Evolutionary conservation across 37 sponge, comb jelly and placozoan genomes (phyloP), one percentile per base, ranked within the genome.

Genomic region (Halisarca cf. caerulea): DNA sequence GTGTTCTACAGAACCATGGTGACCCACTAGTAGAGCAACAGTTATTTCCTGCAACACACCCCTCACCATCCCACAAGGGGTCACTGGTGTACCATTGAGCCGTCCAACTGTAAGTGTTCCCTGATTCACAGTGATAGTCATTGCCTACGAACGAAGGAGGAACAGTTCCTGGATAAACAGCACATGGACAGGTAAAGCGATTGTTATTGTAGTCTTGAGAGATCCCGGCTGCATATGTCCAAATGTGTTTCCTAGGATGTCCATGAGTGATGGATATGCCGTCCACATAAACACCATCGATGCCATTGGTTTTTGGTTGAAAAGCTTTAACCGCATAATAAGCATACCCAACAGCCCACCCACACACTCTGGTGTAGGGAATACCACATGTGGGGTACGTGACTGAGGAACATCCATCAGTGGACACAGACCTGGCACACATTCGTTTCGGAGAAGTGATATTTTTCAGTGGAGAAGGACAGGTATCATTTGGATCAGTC

Each of bases 401-500:
- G 32, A 68, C 69, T 30, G 69, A 68, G 69, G 69, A 68, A 68
- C 69, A 68, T 28, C 64, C 64, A n/a, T n/a, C n/a, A 61, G 28
- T 61, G 64, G 64, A 61, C 30, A 61, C 64, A 61, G 64, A 61
- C 30, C 30, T 61, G 23, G 64, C 30, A 27, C 64, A 61, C 64
- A 61, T 28, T 61, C 64, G 64, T 27, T 61, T 61, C 15, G 28
- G 28, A 61, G 64, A 27, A 23, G 6, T 61, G 5, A 27, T 7
- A 20, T 7, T 27, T 61, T 5, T 61, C 64, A 61, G 64, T 23
- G 28, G 30, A 61, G 64, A 6, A 28, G 64, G 64, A 27, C 64
- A 61, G 28, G 28, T 61, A 28, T 23, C 30, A 28, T 61, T 5
- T 23, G 28, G 24, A 61, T 61, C 64, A 28, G 64, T 27, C 64